Evolutionary conservation across 2,888 invertebrate genomes (phyloP).

Genomic region (Lypha dubia): DNA sequence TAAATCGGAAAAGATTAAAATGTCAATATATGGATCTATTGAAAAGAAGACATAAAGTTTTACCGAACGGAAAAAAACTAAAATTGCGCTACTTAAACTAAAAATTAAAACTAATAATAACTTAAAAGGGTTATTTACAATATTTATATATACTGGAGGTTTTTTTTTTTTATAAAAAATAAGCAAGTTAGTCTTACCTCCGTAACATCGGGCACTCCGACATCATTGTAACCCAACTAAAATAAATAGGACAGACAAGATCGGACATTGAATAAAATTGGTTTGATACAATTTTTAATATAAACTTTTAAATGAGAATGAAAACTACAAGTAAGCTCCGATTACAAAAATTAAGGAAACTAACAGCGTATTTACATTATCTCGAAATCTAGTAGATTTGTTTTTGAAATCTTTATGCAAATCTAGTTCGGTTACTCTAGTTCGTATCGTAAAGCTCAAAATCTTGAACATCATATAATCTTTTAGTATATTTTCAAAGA

Average conservation of each 20-base stretch:
- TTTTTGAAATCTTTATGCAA: too few species aligned
- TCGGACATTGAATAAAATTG: conserved; percentile 52
- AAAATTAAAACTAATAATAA: conserved; percentile 22
- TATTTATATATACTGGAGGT: conserved; percentile 24
- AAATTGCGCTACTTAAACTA: conserved; percentile 13
- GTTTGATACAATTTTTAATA: conserved; percentile 21
- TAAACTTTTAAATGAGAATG: not conserved
- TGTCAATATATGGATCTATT: not conserved
- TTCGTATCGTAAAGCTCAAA: too few species aligned
- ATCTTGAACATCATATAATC: too few species aligned
- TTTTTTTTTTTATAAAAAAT: not conserved
- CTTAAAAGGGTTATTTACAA: conserved; percentile 60
- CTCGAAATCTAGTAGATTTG: too few species aligned
- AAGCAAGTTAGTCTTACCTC: conserved; percentile 79
- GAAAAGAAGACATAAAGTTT: not conserved
- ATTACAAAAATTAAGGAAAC: not conserved
- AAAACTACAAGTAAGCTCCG: conserved; percentile 24
- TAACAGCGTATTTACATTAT: too few species aligned
- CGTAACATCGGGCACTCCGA: conserved; percentile 82
- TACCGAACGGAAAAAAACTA: conserved; percentile 19
- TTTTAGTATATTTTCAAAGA: too few species aligned
- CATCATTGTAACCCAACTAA: conserved; percentile 83
- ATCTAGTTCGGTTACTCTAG: too few species aligned
- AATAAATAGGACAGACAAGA: conserved; percentile 72
- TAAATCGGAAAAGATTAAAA: conserved; percentile 35